Conservation (phyloP, 2,888 invertebrate species). For the Volucella bombylans region DNA sequence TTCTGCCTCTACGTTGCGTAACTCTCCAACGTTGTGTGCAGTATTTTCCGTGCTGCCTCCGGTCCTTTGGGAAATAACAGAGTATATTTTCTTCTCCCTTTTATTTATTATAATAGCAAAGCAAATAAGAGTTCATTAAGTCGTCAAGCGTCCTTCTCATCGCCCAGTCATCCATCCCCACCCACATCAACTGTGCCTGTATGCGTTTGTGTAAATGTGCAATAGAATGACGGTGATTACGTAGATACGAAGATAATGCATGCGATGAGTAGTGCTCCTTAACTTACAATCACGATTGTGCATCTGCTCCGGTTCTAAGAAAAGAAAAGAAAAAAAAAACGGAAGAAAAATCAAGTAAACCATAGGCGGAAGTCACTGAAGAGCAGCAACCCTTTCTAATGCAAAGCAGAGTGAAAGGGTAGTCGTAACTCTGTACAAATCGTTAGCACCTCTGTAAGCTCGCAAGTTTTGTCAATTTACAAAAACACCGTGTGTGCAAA, state of each 20-base stretch:
- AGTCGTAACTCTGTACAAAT: neutral
- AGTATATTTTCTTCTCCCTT: conserved; percentile 46
- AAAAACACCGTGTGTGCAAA: conserved; percentile 29
- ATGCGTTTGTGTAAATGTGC: conserved; percentile 38
- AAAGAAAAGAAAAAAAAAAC: neutral
- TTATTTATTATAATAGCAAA: conserved; percentile 54
- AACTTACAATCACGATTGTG: conserved; percentile 66
- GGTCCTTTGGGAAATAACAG: conserved; percentile 60
- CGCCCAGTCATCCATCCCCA: neutral
- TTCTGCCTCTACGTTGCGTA: conserved; percentile 53
- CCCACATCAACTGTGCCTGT: conserved; percentile 3
- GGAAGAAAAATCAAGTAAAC: neutral
- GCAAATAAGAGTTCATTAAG: conserved; percentile 73
- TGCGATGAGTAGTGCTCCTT: conserved; percentile 65
- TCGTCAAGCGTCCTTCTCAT: conserved; percentile 60
- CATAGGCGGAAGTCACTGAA: conserved; percentile 48
- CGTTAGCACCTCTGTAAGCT: conserved; percentile 57
- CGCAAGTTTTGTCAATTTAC: conserved; percentile 57
- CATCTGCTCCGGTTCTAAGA: conserved; percentile 50
- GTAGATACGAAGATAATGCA: conserved; percentile 54
- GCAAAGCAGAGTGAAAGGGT: too few relatives aligned
- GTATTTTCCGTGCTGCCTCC: conserved; percentile 30
- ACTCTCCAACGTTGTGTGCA: conserved; percentile 23
- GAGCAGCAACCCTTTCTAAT: conserved; percentile 38
- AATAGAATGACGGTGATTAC: conserved; percentile 68